These are phyloP conservation scores for Entomobrya multifasciata DNA, from an alignment of 2,888 invertebrate genomes.

Conservation along the genomic window DNA sequence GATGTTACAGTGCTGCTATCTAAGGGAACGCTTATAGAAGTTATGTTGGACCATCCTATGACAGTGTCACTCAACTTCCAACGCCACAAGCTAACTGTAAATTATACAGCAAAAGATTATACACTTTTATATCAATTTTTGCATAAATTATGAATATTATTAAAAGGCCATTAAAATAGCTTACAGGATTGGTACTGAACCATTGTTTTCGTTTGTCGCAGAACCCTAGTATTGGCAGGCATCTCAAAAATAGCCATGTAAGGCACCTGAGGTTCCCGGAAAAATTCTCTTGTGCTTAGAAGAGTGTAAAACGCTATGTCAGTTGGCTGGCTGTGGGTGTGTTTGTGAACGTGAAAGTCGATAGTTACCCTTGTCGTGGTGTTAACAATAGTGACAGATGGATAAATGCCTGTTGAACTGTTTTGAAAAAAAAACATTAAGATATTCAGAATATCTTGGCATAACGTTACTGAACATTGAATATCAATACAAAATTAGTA, in stretches of 20 bases:
- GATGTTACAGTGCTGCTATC: background rate
- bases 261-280: conserved; percentile 45
- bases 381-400: conserved; percentile 48
- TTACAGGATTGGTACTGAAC: conserved; percentile 66
- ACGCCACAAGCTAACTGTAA: conserved; percentile 52
- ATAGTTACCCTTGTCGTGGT: conserved; percentile 11
- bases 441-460: background rate
- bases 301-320: conserved; percentile 12
- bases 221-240: conserved; percentile 29
- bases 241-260: conserved; percentile 60
- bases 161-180: conserved; percentile 24
- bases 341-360: background rate
- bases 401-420: conserved; percentile 57
- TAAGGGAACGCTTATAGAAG: background rate
- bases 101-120: background rate
- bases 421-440: background rate
- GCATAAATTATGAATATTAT: no score
- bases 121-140: no score
- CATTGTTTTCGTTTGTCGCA: conserved; percentile 18
- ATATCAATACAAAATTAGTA: no score
- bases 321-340: background rate
- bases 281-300: background rate
- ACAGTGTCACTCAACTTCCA: conserved; percentile 53
- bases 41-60: conserved; percentile 41
- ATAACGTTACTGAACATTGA: no score